Percentiles rank a stretch among this genome's conserved stretches.
Conservation (phyloP, 2,888 invertebrate species). For the Machimus rusticus region DNA sequence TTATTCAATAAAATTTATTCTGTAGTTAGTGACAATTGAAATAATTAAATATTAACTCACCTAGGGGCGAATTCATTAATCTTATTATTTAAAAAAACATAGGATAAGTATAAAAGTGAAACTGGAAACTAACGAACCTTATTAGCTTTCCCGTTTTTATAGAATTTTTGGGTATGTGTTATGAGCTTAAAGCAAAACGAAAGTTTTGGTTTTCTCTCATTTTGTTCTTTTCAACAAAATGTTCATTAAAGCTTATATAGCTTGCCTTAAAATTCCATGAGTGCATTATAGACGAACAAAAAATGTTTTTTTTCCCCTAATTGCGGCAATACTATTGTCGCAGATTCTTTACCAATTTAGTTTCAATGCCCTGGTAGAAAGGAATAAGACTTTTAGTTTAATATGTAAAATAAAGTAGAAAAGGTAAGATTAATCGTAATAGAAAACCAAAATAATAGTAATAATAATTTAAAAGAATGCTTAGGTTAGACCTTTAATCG, state of each 20-base stretch:
- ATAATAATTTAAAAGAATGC: slow-evolving; percentile 1
- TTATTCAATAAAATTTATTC: neutral
- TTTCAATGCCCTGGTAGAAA: slow-evolving; percentile 30
- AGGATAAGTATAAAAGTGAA: neutral
- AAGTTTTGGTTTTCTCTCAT: neutral
- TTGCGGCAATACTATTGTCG: neutral
- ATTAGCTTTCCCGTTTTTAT: neutral
- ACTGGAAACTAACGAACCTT: neutral
- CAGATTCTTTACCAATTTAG: slow-evolving; percentile 11
- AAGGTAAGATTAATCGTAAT: slow-evolving; percentile 12
- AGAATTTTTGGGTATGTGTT: neutral
- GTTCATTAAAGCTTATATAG: neutral
- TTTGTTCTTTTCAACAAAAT: neutral
- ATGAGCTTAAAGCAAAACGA: neutral
- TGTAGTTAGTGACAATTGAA: slow-evolving; percentile 32
- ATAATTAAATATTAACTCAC: slow-evolving; percentile 8
- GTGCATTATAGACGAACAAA: neutral
- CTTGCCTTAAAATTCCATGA: neutral
- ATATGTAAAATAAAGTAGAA: slow-evolving; percentile 25
- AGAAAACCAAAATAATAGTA: slow-evolving; percentile 32
- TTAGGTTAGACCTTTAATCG: neutral
- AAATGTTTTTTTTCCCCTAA: neutral
- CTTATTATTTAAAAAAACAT: neutral
- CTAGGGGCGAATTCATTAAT: neutral
- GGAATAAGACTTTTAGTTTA: slow-evolving; percentile 36